Conservation (phyloP, 2,888 invertebrate genomes). For the Ochropacha duplaris region DNA sequence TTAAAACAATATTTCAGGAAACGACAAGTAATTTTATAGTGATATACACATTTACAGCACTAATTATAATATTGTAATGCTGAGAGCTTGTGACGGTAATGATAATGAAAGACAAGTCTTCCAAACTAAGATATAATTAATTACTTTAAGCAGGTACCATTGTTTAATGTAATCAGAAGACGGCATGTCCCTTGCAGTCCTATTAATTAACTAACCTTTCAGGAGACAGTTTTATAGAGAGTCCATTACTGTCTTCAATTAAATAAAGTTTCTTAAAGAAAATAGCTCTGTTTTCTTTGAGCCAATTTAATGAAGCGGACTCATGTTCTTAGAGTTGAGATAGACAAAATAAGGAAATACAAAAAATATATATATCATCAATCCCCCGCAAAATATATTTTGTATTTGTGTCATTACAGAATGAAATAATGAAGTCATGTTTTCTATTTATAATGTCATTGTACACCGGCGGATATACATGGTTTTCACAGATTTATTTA, state of each 20-base stretch:
- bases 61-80: neutral
- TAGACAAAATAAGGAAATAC: too few species aligned
- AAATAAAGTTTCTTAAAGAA: neutral
- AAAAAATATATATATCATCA: too few species aligned
- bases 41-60: neutral
- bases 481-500: neutral
- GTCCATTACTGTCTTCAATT: neutral
- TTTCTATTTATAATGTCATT: neutral
- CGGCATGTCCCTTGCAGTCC: neutral
- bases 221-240: neutral
- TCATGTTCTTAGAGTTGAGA: too few species aligned
- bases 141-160: neutral
- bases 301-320: too few species aligned
- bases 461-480: neutral
- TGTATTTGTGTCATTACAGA: neutral
- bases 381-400: too few species aligned
- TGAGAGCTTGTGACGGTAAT: neutral
- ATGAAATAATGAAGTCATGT: neutral
- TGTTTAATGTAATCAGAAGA: constrained; percentile 3
- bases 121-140: neutral
- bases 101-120: neutral
- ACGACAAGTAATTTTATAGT: neutral
- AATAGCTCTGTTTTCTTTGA: neutral
- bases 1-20: neutral
- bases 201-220: constrained; percentile 6